Evolutionary conservation across 1,140 invertebrate genomes (phyloP).

Genomic region (Oryctes rhinoceros): DNA sequence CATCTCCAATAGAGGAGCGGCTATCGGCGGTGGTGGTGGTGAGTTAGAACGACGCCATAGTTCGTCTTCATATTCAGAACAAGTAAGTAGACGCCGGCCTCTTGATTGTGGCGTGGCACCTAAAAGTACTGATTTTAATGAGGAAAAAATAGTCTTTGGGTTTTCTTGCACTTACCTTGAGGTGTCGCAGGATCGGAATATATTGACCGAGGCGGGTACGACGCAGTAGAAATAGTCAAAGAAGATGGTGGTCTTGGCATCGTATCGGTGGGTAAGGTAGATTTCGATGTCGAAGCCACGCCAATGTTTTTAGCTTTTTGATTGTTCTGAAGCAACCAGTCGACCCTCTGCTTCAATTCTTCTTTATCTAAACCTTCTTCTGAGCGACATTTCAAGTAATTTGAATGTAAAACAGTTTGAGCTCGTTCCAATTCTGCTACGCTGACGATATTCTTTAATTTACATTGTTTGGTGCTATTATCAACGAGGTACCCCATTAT

Average conservation of each 20-base stretch:
- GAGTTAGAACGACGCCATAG: constrained; percentile 51
- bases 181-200: constrained; percentile 44
- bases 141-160: too few species aligned
- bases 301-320: background rate
- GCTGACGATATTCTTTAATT: constrained; percentile 60
- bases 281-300: constrained; percentile 25
- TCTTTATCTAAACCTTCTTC: constrained; percentile 52
- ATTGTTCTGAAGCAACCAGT: constrained; percentile 29
- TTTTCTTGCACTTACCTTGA: constrained; percentile 31
- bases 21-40: constrained; percentile 64
- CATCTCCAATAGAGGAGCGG: constrained; percentile 70
- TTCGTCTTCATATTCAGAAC: constrained; percentile 50
- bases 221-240: constrained; percentile 51
- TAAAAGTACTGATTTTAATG: background rate
- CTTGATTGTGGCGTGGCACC: constrained; percentile 34
- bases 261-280: background rate
- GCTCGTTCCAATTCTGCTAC: constrained; percentile 67
- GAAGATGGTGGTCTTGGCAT: constrained; percentile 55
- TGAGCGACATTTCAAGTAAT: constrained; percentile 60
- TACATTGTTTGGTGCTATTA: constrained; percentile 63
- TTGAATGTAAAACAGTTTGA: constrained; percentile 65
- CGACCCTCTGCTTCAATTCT: constrained; percentile 28
- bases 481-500: constrained; percentile 60
- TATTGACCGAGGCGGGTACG: constrained; percentile 41
- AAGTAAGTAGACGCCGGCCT: constrained; percentile 4